Evolutionary conservation across 2,888 invertebrate species (phyloP).

Genomic region (Cryptus armator): DNA sequence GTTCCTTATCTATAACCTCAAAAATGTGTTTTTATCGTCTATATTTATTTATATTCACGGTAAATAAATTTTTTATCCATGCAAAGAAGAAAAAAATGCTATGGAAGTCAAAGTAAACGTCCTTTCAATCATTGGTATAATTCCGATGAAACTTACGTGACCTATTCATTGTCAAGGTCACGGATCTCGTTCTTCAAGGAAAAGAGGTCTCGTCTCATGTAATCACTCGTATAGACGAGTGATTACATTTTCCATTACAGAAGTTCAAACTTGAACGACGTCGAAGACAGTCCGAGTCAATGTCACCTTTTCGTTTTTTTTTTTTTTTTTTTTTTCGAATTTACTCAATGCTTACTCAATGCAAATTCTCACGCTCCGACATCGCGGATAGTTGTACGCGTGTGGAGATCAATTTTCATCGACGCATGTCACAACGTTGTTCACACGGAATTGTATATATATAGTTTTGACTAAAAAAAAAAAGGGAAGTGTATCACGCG

Average conservation of each 20-base stretch:
- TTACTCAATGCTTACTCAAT: neutral
- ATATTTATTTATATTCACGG: too few species aligned
- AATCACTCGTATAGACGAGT: neutral
- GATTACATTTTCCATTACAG: neutral
- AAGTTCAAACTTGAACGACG: neutral
- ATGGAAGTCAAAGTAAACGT: too few species aligned
- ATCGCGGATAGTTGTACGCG: neutral
- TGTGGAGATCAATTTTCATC: conserved; percentile 18
- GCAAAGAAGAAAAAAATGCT: too few species aligned
- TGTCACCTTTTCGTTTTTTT: neutral
- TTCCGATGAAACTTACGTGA: too few species aligned
- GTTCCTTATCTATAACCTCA: too few species aligned
- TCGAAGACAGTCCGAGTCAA: neutral
- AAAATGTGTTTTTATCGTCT: too few species aligned
- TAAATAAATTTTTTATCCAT: too few species aligned
- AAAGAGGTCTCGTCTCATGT: neutral
- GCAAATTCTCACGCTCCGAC: neutral
- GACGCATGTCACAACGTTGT: neutral
- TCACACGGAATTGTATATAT: neutral
- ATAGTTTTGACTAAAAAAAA: conserved; percentile 1
- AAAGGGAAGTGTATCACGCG: conserved; percentile 28
- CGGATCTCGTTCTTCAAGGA: neutral
- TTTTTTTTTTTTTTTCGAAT: neutral
- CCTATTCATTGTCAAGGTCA: too few species aligned
- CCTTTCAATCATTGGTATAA: too few species aligned